These are phyloP conservation scores for Synanthedon tipuliformis DNA, from an alignment of 2,888 invertebrate genomes.

Conservation along the genomic window DNA sequence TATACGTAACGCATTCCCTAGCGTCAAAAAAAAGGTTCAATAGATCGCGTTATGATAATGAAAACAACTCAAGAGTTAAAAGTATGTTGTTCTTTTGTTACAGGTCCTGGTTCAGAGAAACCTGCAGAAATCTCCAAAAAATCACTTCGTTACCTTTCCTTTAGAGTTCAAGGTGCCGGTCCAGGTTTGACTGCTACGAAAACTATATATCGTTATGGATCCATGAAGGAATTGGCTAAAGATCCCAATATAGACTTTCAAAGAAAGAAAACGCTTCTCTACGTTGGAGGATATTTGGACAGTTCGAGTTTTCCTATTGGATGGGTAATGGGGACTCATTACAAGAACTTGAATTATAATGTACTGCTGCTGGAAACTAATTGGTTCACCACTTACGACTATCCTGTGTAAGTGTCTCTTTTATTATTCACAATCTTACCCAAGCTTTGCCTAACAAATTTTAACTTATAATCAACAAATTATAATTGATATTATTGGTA, in stretches of 20 bases:
- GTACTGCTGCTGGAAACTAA: constrained; percentile 31
- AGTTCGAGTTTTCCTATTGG: constrained; percentile 26
- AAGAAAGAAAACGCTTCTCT: constrained; percentile 32
- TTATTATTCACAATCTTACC: neutral
- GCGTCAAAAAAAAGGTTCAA: too few relatives aligned
- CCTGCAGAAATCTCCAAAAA: constrained; percentile 1
- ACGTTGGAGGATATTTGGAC: constrained; percentile 40
- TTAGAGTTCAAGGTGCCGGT: constrained; percentile 1
- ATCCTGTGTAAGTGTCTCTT: constrained; percentile 35
- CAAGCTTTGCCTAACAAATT: neutral
- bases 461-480: too few relatives aligned
- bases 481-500: too few relatives aligned
- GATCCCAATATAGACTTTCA: constrained; percentile 2
- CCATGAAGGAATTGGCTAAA: constrained; percentile 1
- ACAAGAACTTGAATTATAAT: constrained; percentile 35
- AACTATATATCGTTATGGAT: neutral
- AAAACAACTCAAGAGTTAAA: too few relatives aligned
- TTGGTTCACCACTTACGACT: constrained; percentile 31
- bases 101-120: constrained; percentile 4
- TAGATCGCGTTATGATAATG: too few relatives aligned
- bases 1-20: too few relatives aligned
- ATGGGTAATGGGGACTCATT: constrained; percentile 15
- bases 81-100: neutral
- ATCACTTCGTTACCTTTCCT: neutral
- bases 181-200: neutral